Percentiles rank a stretch among this genome's conserved stretches.
phyloP scores from a whole-genome alignment of 2,797 vertebrate genomes.

The Rachycentron canadum region DNA sequence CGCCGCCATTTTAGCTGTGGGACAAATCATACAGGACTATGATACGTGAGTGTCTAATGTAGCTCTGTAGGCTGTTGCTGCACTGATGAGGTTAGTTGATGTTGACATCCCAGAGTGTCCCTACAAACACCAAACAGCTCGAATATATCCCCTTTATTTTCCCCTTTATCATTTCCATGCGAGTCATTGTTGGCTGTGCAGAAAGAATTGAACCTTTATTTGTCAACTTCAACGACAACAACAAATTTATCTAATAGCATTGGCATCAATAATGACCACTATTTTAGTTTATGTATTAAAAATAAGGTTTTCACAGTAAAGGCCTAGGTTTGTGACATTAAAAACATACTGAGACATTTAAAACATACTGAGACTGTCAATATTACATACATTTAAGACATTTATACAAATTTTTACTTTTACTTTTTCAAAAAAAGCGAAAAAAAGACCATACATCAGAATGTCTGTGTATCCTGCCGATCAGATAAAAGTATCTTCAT shows the following conservation, averaged over 20 bases:
- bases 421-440: not conserved
- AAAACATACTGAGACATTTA: constrained; percentile 9
- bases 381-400: not conserved
- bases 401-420: too few species aligned
- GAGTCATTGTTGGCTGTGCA: not conserved
- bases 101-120: not conserved
- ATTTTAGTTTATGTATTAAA: not conserved
- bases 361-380: too few species aligned
- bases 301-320: not conserved
- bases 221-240: too few species aligned
- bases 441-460: not conserved
- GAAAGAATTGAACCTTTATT: constrained; percentile 4
- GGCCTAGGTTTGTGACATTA: not conserved
- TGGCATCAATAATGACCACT: not conserved
- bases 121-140: not conserved
- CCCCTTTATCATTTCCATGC: not conserved
- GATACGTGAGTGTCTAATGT: constrained; percentile 89
- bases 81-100: not conserved
- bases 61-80: not conserved
- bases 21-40: constrained; percentile 99
- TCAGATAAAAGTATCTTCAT: not conserved
- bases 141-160: constrained; percentile 2
- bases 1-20: constrained; percentile 96
- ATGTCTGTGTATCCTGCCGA: not conserved
- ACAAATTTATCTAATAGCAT: not conserved